A percentile compares a stretch with the other conserved stretches of the same genome.
Evolutionary conservation across 1,140 invertebrate genomes (phyloP).

Genomic region (Cherax quadricarinatus): DNA sequence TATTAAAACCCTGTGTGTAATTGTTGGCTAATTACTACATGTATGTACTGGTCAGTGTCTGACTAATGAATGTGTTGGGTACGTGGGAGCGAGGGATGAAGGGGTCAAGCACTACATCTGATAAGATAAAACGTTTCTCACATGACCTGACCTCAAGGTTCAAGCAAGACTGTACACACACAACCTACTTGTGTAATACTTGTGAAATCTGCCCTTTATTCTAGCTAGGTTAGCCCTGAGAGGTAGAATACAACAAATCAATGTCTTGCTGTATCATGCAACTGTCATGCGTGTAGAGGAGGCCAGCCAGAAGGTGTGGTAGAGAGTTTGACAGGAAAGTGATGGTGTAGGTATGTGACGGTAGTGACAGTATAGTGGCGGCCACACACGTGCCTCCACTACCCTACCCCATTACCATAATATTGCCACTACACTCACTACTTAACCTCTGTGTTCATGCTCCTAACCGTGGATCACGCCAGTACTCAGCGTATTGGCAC

Average conservation of each 20-base stretch:
- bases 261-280: too few relatives aligned
- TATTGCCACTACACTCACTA: background rate
- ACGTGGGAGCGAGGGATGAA: background rate
- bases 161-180: background rate
- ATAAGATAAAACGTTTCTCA: constrained; percentile 39
- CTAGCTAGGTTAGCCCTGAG: too few relatives aligned
- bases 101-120: too few relatives aligned
- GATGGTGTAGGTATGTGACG: constrained; percentile 55
- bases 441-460: too few relatives aligned
- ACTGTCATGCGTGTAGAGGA: background rate
- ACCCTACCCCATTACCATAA: too few relatives aligned
- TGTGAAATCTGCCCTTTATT: too few relatives aligned
- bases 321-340: background rate
- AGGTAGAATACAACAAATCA: too few relatives aligned
- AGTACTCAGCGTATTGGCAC: too few relatives aligned
- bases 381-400: constrained; percentile 43
- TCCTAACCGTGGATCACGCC: too few relatives aligned
- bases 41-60: background rate
- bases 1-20: background rate
- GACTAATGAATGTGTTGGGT: background rate
- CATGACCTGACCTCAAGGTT: constrained; percentile 40
- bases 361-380: constrained; percentile 39
- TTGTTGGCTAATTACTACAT: background rate
- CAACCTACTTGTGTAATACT: background rate
- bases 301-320: background rate